Evolutionary conservation across 1,140 invertebrate species (phyloP).

Genomic region (Trichonephila clavata): DNA sequence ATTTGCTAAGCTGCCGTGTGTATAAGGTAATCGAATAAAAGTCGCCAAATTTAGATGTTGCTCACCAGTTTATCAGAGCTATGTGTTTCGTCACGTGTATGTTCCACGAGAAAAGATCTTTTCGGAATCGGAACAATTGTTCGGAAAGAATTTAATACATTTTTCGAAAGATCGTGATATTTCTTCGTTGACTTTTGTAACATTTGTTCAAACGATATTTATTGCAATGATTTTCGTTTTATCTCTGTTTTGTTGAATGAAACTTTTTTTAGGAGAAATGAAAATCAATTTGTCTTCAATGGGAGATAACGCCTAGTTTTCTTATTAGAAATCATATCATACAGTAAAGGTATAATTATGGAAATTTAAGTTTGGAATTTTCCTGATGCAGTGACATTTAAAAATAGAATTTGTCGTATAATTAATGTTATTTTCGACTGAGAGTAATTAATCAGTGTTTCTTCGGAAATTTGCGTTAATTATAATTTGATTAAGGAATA

Average conservation of each 20-base stretch:
- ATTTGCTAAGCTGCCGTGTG: background rate
- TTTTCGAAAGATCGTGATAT: background rate
- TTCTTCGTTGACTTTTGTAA: constrained; percentile 13
- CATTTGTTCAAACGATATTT: background rate
- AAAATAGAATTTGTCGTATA: too few species aligned
- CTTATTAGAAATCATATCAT: background rate
- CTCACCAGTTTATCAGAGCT: background rate
- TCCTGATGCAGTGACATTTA: too few species aligned
- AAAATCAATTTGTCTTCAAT: too few species aligned
- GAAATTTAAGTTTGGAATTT: too few species aligned
- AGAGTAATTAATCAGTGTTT: too few species aligned
- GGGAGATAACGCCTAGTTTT: background rate
- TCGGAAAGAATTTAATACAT: background rate
- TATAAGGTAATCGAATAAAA: constrained; percentile 8
- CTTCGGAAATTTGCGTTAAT: too few species aligned
- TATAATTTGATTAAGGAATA: too few species aligned
- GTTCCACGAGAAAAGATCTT: background rate
- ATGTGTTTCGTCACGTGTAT: background rate
- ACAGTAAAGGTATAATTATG: too few species aligned
- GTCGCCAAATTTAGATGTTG: background rate
- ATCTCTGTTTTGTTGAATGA: too few species aligned
- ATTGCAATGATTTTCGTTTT: background rate
- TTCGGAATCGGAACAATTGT: background rate
- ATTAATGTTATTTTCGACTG: too few species aligned
- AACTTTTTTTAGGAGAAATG: too few species aligned